Conservation (phyloP, 2,797 vertebrate species). For the Aplochiton taeniatus region DNA sequence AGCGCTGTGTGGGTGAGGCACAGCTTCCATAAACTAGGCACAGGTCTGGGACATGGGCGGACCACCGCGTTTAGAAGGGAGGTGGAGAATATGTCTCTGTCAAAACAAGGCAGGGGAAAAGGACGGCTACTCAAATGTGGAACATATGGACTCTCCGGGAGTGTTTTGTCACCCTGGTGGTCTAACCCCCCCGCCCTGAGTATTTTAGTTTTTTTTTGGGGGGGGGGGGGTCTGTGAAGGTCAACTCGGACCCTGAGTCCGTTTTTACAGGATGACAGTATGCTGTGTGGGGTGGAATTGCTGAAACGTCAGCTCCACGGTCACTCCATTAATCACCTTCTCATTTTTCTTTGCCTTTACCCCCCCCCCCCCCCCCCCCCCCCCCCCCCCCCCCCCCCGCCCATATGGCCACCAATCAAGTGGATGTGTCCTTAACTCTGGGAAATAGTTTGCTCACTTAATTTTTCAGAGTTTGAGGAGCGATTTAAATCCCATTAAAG, state of each 20-base stretch:
- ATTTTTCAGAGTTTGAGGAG: conserved; percentile 51
- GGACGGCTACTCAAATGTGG: neutral
- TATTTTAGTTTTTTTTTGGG: neutral
- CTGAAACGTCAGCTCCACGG: conserved; percentile 29
- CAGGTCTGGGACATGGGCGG: neutral
- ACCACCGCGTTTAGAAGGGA: neutral
- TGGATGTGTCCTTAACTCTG: conserved; percentile 47
- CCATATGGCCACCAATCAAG: conserved; percentile 15
- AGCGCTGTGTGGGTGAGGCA: neutral
- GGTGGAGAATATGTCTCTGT: neutral
- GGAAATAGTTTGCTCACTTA: conserved; percentile 44
- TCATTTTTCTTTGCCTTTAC: conserved; percentile 26
- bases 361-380: no score
- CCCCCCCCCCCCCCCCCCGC: no score
- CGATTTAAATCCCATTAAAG: conserved; percentile 59
- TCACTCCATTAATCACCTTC: conserved; percentile 38
- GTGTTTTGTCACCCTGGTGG: conserved; percentile 4
- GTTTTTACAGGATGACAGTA: conserved; percentile 6
- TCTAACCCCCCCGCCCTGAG: neutral
- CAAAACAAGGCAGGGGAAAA: neutral
- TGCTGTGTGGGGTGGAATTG: conserved; percentile 3
- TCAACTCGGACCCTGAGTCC: conserved; percentile 4
- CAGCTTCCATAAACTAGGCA: neutral
- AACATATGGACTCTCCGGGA: neutral
- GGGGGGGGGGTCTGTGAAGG: no score